Evolutionary conservation across 1,140 invertebrate genomes (phyloP).

Genomic region (Drosophila erecta): DNA sequence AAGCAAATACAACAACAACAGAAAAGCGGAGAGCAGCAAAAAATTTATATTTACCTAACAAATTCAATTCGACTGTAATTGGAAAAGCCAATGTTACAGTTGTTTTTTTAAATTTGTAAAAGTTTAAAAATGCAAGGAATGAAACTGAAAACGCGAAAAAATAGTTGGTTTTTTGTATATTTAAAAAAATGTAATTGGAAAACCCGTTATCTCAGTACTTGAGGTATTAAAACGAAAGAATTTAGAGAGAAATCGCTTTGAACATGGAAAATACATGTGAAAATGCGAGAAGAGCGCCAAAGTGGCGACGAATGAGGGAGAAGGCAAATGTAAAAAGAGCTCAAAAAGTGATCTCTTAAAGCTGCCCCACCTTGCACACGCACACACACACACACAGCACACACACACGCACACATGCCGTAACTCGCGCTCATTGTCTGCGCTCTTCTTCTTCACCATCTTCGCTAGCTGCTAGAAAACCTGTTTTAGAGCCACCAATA

Average conservation of each 20-base stretch:
- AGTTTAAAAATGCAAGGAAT: too few relatives aligned
- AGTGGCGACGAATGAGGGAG: constrained; percentile 20
- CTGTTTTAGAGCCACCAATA: constrained; percentile 54
- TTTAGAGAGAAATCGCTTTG: constrained; percentile 7
- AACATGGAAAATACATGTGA: constrained; percentile 1
- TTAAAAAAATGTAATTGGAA: neutral
- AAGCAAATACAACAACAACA: constrained; percentile 5
- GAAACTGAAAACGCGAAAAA: neutral
- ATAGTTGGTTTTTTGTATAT: neutral
- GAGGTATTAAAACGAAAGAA: neutral
- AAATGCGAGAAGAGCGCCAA: constrained; percentile 16
- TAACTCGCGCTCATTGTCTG: constrained; percentile 78
- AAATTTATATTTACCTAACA: neutral
- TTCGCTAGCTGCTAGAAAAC: constrained; percentile 58
- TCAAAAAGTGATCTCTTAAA: constrained; percentile 38
- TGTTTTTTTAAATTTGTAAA: too few relatives aligned
- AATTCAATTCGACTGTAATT: neutral
- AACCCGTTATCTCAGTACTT: neutral
- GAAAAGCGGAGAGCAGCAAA: constrained; percentile 10
- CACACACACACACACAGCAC: constrained; percentile 9
- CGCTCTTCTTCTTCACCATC: constrained; percentile 45
- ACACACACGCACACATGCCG: constrained; percentile 13
- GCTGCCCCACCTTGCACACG: constrained; percentile 64
- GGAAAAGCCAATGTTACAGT: too few relatives aligned
- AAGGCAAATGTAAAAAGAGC: constrained; percentile 14